Base-by-base conservation (phyloP, 2,113 vertebrate species). In the Pachyramphus minor region DNA sequence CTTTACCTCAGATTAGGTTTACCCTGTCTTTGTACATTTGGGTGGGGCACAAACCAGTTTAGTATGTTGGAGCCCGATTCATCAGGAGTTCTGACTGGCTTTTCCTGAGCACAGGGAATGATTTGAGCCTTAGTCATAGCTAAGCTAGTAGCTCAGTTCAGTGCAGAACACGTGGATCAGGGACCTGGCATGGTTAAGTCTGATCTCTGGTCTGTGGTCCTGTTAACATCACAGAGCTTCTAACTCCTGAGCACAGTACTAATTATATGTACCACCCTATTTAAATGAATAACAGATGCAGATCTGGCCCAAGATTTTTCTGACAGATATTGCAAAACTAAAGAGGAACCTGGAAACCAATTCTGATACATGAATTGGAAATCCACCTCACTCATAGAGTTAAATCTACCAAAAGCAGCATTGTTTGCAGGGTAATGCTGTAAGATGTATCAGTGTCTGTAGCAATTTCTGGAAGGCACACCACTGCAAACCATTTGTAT, bases 391-490 rank as follows among this genome's bases (percentile, higher is more conserved):
- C 60, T 73, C 31, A 30, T 49, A 84, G 94, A 94, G 93, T 95
- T 93, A 94, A 97, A 95, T 85, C 86, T 96, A 95, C 93, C 95
- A 91, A 91, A 92, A 95, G 87, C 41, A 44, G 91, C 93, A 91
- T 87, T 6, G 7, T 93, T 94, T 87, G 93, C 94, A 97, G 75
- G 58, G 86, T 97, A 97, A 96, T 96, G 93, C 60, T 73, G 80
- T 91, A 97, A 97, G 96, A 96, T 87, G 89, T 95, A 94, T 93
- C 94, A 77, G 52, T 89, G 84, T 91, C 89, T 94, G 93, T 85
- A 96, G 64, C 71, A 94, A 87, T 97, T 98, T 98, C 85, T 96
- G 97, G 94, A 97, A 98, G 96, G 80, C 81, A 72, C 93, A 96
- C 96, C 94, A 89, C 92, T 96, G 95, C 89, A 97, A 96, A 89